Evolutionary conservation across 2,113 vertebrate genomes (phyloP).

Genomic region (Neogale vison): DNA sequence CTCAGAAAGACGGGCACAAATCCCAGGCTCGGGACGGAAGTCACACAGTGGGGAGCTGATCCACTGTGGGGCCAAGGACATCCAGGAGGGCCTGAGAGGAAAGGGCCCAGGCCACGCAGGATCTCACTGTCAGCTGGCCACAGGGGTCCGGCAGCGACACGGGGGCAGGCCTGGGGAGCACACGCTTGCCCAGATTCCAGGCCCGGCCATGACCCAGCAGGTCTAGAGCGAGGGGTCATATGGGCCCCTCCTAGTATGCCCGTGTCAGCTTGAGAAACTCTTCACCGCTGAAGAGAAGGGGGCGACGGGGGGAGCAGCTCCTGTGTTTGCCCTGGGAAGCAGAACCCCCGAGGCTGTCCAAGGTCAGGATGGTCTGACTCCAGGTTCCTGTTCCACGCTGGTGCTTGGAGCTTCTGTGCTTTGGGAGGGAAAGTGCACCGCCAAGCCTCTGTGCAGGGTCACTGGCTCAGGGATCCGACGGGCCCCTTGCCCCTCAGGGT

Average conservation of each 20-base stretch:
- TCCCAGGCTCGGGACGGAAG: background rate
- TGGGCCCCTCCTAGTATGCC: too few species aligned
- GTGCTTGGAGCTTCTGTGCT: rapidly evolving
- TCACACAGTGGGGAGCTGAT: background rate
- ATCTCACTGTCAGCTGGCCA: background rate
- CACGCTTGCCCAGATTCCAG: rapidly evolving
- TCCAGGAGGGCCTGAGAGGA: background rate
- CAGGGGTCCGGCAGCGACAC: background rate
- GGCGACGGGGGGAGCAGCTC: too few species aligned
- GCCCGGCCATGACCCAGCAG: background rate
- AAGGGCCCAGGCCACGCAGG: background rate
- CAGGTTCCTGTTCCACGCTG: rapidly evolving
- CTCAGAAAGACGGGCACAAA: background rate
- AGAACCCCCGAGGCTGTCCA: rapidly evolving
- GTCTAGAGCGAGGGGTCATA: rapidly evolving
- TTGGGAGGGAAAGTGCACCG: too few species aligned
- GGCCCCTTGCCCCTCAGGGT: background rate
- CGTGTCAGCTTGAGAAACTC: rapidly evolving
- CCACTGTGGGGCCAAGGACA: rapidly evolving
- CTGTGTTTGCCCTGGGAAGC: background rate
- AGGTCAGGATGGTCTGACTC: rapidly evolving
- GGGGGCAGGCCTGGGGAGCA: rapidly evolving
- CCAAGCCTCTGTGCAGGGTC: too few species aligned
- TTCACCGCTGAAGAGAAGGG: background rate
- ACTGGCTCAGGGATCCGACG: rapidly evolving